Evolutionary conservation across 1,140 invertebrate genomes (phyloP).

Genomic region (Drosophila nigrodunni): DNA sequence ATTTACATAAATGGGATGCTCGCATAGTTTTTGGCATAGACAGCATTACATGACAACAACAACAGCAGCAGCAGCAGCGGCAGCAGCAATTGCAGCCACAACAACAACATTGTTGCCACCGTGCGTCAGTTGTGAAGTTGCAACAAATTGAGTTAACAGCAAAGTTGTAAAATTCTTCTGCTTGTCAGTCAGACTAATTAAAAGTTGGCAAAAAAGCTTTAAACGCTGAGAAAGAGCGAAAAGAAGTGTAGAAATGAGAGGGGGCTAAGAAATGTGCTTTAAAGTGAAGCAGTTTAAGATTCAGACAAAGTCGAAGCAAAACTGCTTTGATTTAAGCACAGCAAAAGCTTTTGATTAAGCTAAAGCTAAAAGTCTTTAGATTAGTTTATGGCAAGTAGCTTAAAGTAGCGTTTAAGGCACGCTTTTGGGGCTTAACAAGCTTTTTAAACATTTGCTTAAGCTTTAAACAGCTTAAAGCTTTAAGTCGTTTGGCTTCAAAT

Average conservation of each 20-base stretch:
- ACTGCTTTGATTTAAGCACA: neutral
- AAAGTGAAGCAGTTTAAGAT: neutral
- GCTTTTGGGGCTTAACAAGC: too few species aligned
- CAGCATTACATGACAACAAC: constrained; percentile 24
- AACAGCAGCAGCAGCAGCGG: neutral
- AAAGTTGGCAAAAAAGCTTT: neutral
- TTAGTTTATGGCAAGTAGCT: too few species aligned
- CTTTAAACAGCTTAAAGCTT: neutral
- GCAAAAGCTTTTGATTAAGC: constrained; percentile 1
- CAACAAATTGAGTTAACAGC: constrained; percentile 17
- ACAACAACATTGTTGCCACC: constrained; percentile 22
- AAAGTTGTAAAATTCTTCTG: constrained; percentile 6
- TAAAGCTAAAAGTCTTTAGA: neutral
- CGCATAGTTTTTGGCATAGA: constrained; percentile 34
- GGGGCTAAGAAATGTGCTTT: neutral
- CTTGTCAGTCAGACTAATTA: constrained; percentile 8
- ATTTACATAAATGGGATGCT: constrained; percentile 71
- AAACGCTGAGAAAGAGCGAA: constrained; percentile 1
- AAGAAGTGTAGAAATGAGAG: neutral
- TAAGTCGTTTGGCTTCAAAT: neutral
- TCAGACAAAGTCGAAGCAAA: too few species aligned
- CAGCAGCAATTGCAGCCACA: neutral
- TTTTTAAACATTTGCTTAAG: neutral
- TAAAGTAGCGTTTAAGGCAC: too few species aligned
- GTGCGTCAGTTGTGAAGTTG: constrained; percentile 18